phyloP scores from a whole-genome alignment of 2,113 vertebrate species.

The Formicarius rufipectus region DNA sequence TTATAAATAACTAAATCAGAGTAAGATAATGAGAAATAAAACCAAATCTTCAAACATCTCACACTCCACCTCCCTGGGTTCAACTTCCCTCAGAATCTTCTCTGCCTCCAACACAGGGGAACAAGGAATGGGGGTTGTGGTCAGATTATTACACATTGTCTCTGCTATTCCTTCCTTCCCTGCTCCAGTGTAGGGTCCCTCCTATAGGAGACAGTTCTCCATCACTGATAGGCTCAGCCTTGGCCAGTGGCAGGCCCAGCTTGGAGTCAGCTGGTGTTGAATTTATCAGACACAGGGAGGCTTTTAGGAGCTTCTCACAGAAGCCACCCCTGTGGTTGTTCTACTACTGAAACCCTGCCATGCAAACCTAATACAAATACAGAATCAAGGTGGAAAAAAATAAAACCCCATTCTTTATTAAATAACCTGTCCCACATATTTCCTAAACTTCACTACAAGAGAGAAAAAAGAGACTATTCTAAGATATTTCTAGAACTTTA shows the following conservation, averaged over 20 bases:
- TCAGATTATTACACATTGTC: background rate
- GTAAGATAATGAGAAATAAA: background rate
- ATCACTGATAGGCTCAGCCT: rapidly evolving
- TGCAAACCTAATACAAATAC: background rate
- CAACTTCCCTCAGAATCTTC: background rate
- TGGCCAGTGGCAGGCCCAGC: background rate
- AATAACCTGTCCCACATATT: background rate
- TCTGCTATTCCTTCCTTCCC: background rate
- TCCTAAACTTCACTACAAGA: background rate
- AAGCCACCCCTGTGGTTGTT: background rate
- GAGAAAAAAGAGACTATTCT: background rate
- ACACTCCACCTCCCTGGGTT: background rate
- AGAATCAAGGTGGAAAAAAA: background rate
- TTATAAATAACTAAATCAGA: background rate
- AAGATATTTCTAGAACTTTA: background rate
- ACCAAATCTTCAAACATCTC: background rate
- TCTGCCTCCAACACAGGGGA: background rate
- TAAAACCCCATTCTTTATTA: background rate
- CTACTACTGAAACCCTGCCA: background rate
- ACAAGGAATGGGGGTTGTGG: background rate
- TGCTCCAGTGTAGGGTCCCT: background rate
- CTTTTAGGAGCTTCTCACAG: background rate
- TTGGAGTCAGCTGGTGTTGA: background rate
- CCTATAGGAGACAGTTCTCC: background rate
- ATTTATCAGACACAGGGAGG: rapidly evolving